Evolutionary conservation across 2,797 vertebrate species (phyloP), one percentile per base, ranked within the genome.

Genomic region (Syndactyla subalaris): DNA sequence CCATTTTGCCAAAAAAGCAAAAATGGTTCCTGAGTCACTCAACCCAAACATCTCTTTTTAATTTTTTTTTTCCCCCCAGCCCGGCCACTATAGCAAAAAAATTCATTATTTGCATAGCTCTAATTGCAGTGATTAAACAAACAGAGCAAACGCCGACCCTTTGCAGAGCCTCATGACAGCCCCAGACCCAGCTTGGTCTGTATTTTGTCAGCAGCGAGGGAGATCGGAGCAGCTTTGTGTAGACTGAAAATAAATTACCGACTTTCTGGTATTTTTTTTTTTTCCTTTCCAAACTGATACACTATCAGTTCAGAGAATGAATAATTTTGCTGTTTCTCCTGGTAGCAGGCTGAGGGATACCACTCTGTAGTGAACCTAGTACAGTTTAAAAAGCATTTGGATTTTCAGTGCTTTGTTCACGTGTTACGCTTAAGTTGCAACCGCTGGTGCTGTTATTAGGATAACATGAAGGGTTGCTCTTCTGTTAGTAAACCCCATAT

Each of bases 41-140:
- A 82, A 54, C 48, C 55, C 76, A 82, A 92, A 88, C 72, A 70
- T 62, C 83, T 85, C 3, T 67, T 90, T 80, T 62, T n/a, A 11
- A 2, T 67, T 63, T 77, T 62, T 43, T 82, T 38, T 57, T 14
- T 23, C 14, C 65, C 65, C 36, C 14, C 57, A 79, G 57, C 49
- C 59, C 65, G 80, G 74, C 84, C 88, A 89, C 71, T 57, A 39
- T 23, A 74, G 90, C 92, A 95, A 97, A 94, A 80, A 92, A 68
- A 90, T 90, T 85, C 83, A 54, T 89, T 94, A 93, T 97, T 95
- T 96, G 94, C 55, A 7, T 94, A 82, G 74, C 52, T 91, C 88
- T 97, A 95, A 96, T 97, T 96, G 94, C 79, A 79, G 74, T 67
- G 93, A 95, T 95, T 94, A 93, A 96, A 93, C 88, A 96, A 94